A percentile compares a stretch with the other conserved stretches of the same genome.
Conservation (phyloP, 2,888 invertebrate genomes). For the Prosapia bicincta region DNA sequence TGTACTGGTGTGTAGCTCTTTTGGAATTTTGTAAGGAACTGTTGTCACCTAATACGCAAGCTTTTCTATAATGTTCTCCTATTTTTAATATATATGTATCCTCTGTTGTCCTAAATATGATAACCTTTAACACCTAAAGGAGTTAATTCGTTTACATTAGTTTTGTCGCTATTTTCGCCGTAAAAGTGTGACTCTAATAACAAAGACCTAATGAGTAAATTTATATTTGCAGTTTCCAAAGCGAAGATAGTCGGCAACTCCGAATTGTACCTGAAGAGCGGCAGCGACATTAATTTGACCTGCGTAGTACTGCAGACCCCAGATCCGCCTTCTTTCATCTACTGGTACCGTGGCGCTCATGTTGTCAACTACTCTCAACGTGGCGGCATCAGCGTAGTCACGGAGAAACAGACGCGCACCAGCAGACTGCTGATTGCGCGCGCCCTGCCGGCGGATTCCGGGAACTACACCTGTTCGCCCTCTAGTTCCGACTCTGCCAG, state of each 20-base stretch:
- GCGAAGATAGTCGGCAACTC: slow-evolving; percentile 84
- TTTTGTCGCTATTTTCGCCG: no score
- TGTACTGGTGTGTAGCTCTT: no score
- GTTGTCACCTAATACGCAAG: no score
- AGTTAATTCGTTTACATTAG: no score
- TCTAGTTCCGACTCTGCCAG: slow-evolving; percentile 69
- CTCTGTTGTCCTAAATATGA: no score
- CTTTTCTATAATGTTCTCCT: no score
- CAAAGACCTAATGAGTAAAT: no score
- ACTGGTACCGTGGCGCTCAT: slow-evolving; percentile 55
- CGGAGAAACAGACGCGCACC: slow-evolving; percentile 53
- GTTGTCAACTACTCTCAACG: slow-evolving; percentile 57
- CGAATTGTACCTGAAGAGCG: slow-evolving; percentile 83
- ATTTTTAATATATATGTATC: no score
- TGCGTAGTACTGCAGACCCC: slow-evolving; percentile 81
- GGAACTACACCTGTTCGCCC: slow-evolving; percentile 64
- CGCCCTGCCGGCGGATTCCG: slow-evolving; percentile 59
- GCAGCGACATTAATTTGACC: slow-evolving; percentile 88
- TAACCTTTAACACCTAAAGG: no score
- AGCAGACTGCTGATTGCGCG: slow-evolving; percentile 55
- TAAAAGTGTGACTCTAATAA: no score
- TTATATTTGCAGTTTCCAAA: slow-evolving; percentile 69
- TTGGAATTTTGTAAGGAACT: no score
- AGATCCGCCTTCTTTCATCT: slow-evolving; percentile 73
- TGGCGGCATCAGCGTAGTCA: slow-evolving; percentile 54